Evolutionary conservation across 2,113 vertebrate species (phyloP).

Genomic region (Myotis brandtii): DNA sequence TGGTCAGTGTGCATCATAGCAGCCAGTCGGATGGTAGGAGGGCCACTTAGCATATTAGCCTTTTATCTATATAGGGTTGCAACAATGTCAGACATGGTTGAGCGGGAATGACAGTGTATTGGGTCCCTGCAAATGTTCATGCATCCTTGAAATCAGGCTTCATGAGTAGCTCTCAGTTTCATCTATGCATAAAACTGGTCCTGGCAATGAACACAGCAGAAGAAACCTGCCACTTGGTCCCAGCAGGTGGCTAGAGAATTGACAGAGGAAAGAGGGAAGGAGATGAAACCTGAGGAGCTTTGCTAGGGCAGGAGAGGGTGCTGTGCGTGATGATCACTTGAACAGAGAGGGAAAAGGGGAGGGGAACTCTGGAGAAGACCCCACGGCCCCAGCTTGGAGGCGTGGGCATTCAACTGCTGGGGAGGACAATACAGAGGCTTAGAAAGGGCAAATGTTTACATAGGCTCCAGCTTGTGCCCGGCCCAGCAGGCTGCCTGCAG

Average conservation of each 20-base stretch:
- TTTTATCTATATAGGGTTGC: background rate
- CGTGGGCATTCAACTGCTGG: background rate
- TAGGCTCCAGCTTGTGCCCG: slow-evolving; percentile 44
- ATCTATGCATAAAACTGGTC: background rate
- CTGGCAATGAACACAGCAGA: background rate
- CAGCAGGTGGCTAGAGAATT: slow-evolving; percentile 44
- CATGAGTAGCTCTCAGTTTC: background rate
- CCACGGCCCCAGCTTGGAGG: slow-evolving; percentile 1
- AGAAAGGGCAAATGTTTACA: slow-evolving; percentile 60
- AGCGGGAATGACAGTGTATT: background rate
- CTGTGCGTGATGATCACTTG: background rate
- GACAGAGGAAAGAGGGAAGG: background rate
- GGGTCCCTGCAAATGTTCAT: background rate
- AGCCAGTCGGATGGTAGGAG: no score
- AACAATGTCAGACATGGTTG: background rate
- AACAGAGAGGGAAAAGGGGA: background rate
- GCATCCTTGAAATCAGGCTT: background rate
- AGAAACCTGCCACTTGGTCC: background rate
- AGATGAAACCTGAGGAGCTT: background rate
- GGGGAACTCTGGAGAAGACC: background rate
- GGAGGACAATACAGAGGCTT: background rate
- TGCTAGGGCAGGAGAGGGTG: background rate
- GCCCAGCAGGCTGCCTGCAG: slow-evolving; percentile 70
- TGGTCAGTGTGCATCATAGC: no score
- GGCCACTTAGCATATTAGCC: no score